A percentile compares a stretch with the other conserved stretches of the same genome.
Evolutionary conservation across 2,797 vertebrate genomes (phyloP).

Genomic region (Syngnathus acus): DNA sequence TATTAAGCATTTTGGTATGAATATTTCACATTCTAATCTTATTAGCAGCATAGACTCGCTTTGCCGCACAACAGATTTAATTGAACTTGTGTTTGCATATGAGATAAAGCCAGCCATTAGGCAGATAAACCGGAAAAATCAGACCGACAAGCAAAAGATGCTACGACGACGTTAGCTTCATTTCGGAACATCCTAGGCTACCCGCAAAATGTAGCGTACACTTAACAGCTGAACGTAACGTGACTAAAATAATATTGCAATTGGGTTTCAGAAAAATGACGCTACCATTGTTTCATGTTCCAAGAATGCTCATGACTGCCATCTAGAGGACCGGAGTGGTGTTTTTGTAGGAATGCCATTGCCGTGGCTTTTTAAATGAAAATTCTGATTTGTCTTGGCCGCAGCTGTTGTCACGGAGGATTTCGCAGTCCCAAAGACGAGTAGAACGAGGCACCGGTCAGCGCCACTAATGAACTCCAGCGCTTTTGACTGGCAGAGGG

Average conservation of each 20-base stretch:
- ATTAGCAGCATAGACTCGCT: slow-evolving; percentile 49
- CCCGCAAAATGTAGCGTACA: too few relatives aligned
- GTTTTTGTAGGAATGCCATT: not conserved
- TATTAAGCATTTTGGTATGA: slow-evolving; percentile 66
- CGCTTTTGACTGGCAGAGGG: slow-evolving; percentile 55
- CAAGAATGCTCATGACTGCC: not conserved
- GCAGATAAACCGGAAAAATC: not conserved
- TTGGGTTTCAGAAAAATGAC: too few relatives aligned
- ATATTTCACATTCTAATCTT: slow-evolving; percentile 66
- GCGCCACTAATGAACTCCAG: slow-evolving; percentile 61
- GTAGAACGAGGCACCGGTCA: slow-evolving; percentile 34
- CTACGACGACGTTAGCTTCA: not conserved
- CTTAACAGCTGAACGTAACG: not conserved
- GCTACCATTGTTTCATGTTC: not conserved
- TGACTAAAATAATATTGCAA: too few relatives aligned
- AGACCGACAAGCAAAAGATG: not conserved
- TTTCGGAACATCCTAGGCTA: too few relatives aligned
- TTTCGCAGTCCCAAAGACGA: slow-evolving; percentile 12
- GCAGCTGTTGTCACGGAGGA: not conserved
- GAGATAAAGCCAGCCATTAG: slow-evolving; percentile 7
- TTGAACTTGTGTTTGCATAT: slow-evolving; percentile 37
- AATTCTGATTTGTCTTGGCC: not conserved
- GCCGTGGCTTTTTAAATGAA: not conserved
- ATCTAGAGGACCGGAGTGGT: not conserved
- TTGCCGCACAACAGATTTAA: slow-evolving; percentile 41